phyloP scores from a whole-genome alignment of 2,113 vertebrate genomes.

The Saimiri boliviensis region DNA sequence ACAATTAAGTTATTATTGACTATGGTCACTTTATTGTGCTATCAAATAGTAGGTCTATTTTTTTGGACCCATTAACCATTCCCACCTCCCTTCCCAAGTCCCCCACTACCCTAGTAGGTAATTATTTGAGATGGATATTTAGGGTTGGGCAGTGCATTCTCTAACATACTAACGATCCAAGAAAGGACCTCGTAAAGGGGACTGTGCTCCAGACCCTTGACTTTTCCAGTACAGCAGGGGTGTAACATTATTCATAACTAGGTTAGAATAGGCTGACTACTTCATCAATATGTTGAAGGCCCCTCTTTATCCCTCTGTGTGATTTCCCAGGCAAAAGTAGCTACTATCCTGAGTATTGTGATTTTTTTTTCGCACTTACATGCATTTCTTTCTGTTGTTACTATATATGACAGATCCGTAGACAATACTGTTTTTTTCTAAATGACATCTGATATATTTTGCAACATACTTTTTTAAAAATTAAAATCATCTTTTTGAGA shows the following conservation, averaged over 20 bases:
- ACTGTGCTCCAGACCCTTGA: background rate
- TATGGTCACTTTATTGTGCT: too few species aligned
- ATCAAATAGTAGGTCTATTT: too few species aligned
- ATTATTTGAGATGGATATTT: background rate
- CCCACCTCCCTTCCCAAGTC: too few species aligned
- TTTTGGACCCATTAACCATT: too few species aligned
- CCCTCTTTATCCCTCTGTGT: background rate
- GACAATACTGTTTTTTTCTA: background rate
- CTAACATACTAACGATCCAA: background rate
- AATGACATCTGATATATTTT: background rate
- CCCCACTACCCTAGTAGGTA: background rate
- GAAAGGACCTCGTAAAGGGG: background rate
- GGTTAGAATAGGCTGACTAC: background rate
- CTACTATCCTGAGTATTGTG: background rate
- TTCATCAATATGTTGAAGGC: background rate
- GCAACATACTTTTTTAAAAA: background rate
- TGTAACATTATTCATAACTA: background rate
- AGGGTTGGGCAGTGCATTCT: background rate
- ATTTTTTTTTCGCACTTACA: background rate
- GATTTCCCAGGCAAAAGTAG: background rate
- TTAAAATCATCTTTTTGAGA: slow-evolving; percentile 6
- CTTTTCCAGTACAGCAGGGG: background rate
- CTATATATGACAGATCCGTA: background rate
- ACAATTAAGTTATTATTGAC: too few species aligned
- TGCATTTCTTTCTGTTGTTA: background rate